These are phyloP conservation scores for Scolopax bukidnonensis DNA, from an alignment of 2,797 vertebrate genomes.

Conservation along the genomic window DNA sequence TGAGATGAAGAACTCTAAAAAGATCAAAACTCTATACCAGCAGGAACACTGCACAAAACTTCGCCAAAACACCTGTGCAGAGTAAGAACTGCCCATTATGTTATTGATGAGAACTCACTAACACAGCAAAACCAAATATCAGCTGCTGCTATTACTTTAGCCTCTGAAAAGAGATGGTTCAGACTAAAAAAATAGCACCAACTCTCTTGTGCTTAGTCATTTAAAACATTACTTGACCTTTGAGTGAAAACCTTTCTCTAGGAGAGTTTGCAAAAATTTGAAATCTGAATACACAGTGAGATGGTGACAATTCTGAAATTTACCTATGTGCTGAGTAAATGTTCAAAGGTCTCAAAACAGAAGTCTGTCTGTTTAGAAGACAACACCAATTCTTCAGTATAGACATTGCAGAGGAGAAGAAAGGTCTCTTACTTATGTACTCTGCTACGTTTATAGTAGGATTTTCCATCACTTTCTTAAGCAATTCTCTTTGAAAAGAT, in stretches of 20 bases:
- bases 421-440: background rate
- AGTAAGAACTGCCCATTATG: background rate
- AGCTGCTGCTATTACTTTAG: constrained; percentile 4
- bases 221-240: constrained; percentile 36
- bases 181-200: constrained; percentile 41
- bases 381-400: background rate
- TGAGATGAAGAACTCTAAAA: background rate
- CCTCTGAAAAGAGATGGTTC: background rate
- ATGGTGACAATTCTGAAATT: constrained; percentile 76
- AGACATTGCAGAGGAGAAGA: constrained; percentile 1
- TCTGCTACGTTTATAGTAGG: background rate
- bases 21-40: background rate
- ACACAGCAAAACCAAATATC: constrained; percentile 20
- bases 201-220: constrained; percentile 14
- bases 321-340: constrained; percentile 76
- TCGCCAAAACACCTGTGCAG: background rate
- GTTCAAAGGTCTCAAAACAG: constrained; percentile 66
- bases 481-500: background rate
- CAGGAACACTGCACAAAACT: background rate
- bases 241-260: background rate
- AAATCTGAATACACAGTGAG: constrained; percentile 34
- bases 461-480: background rate
- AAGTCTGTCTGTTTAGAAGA: constrained; percentile 40
- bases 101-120: constrained; percentile 16
- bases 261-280: constrained; percentile 46